Conservation (phyloP, 2,113 vertebrate species). For the Chionis minor region DNA sequence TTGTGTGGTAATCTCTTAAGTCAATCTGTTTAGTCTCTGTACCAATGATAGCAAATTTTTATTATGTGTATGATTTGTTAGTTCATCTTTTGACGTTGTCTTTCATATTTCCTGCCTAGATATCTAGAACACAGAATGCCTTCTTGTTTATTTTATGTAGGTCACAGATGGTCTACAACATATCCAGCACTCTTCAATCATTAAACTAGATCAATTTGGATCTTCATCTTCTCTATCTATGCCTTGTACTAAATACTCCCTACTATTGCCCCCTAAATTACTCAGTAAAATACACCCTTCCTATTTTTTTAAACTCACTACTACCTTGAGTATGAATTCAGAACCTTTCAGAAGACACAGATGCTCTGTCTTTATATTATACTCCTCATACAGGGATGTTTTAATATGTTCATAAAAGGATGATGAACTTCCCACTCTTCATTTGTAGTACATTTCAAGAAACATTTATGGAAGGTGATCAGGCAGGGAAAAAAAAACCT, state of each 20-base stretch:
- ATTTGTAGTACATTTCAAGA: neutral
- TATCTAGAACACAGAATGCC: neutral
- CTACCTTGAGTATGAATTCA: neutral
- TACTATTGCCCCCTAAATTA: too few relatives aligned
- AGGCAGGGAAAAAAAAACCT: neutral
- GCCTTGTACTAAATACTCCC: neutral
- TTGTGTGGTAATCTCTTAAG: constrained; percentile 2
- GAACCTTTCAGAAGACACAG: neutral
- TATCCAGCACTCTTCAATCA: neutral
- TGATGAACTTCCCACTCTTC: neutral
- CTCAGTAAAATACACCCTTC: neutral
- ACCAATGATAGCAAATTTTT: neutral
- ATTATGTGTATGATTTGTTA: neutral
- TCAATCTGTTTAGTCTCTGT: constrained; percentile 33
- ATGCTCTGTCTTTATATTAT: neutral
- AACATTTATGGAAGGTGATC: neutral
- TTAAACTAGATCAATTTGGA: neutral
- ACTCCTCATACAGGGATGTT: neutral
- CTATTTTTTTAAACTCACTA: neutral
- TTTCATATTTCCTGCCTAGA: neutral
- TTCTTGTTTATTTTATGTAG: neutral
- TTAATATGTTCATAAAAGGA: neutral
- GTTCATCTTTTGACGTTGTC: neutral
- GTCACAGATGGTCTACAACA: neutral
- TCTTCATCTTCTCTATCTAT: neutral